Percentiles rank a stretch among this genome's conserved stretches.
Evolutionary conservation across 2,888 invertebrate species (phyloP).

Genomic region (Brassicogethes aeneus): DNA sequence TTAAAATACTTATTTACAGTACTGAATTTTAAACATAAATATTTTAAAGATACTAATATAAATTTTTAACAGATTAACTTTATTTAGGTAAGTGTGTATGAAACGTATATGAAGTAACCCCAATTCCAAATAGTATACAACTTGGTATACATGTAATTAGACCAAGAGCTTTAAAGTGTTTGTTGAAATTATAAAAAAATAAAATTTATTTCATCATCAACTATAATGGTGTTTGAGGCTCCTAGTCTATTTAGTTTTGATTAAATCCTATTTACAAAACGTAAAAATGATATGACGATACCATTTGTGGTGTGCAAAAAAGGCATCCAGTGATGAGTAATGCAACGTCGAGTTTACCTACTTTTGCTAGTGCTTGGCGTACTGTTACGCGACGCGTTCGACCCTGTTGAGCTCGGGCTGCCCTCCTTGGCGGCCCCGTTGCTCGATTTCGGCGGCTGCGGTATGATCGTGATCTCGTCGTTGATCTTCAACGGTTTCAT

Average conservation of each 20-base stretch:
- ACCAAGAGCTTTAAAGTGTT: too few species aligned
- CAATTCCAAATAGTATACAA: neutral
- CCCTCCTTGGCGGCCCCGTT: constrained; percentile 26
- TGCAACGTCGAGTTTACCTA: constrained; percentile 25
- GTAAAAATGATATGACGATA: constrained; percentile 12
- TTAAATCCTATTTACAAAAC: too few species aligned
- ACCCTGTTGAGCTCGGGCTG: constrained; percentile 20
- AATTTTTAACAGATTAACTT: too few species aligned
- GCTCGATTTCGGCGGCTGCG: constrained; percentile 58
- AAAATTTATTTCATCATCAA: too few species aligned
- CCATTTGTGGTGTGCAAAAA: constrained; percentile 4
- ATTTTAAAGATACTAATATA: too few species aligned
- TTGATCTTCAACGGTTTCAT: constrained; percentile 79
- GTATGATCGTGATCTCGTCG: constrained; percentile 83
- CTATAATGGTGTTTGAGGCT: too few species aligned
- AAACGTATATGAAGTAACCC: neutral
- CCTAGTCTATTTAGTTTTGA: too few species aligned
- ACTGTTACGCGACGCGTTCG: constrained; percentile 22
- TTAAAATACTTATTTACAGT: too few species aligned
- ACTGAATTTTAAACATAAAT: too few species aligned
- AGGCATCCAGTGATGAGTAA: neutral
- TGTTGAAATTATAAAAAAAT: too few species aligned
- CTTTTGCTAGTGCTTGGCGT: constrained; percentile 35
- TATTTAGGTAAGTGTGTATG: too few species aligned
- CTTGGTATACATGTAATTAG: neutral